Conservation (phyloP, 2,888 invertebrate genomes). For the Troides aeacus region DNA sequence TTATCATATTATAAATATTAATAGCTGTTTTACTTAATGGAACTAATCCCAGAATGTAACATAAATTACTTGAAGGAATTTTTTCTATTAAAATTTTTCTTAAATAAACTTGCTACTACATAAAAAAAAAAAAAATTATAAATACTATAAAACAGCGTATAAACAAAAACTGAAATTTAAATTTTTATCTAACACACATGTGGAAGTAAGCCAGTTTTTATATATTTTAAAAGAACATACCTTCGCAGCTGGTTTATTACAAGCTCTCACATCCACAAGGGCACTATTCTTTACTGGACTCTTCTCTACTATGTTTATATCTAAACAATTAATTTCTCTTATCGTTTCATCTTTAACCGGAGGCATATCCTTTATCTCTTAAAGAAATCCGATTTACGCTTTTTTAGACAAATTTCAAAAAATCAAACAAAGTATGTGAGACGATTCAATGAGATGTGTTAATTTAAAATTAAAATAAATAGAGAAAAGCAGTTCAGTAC, state of each 20-base stretch:
- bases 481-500: conserved; percentile 17
- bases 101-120: neutral
- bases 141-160: conserved; percentile 3
- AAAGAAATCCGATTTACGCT: conserved; percentile 26
- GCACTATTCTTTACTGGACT: conserved; percentile 72
- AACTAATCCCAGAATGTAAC: neutral
- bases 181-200: neutral
- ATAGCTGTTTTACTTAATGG: too few species aligned
- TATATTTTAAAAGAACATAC: conserved; percentile 59
- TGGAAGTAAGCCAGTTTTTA: neutral
- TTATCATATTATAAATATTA: too few species aligned
- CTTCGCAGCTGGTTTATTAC: conserved; percentile 83
- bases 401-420: conserved; percentile 24
- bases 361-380: conserved; percentile 68
- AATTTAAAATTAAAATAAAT: conserved; percentile 14
- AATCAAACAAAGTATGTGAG: conserved; percentile 30
- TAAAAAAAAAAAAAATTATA: conserved; percentile 4
- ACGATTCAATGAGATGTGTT: conserved; percentile 3
- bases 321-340: conserved; percentile 72
- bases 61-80: neutral
- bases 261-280: conserved; percentile 83
- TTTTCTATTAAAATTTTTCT: neutral
- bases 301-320: conserved; percentile 72
- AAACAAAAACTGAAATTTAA: neutral
- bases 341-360: conserved; percentile 75